Evolutionary conservation across 2,888 invertebrate genomes (phyloP).

Genomic region (Dryocosmus kuriphilus): DNA sequence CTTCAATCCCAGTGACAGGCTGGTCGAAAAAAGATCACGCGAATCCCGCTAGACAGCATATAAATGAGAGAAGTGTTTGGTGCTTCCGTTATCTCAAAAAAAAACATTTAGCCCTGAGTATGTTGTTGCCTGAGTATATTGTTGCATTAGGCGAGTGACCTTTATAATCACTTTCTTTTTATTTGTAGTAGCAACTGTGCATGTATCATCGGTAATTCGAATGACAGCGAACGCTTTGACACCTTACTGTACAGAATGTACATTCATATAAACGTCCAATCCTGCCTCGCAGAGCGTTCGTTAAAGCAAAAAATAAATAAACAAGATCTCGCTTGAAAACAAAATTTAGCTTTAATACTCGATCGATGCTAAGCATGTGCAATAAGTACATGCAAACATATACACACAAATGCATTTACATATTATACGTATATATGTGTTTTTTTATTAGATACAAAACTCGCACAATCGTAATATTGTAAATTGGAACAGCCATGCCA

Average conservation of each 20-base stretch:
- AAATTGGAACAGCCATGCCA: conserved; percentile 55
- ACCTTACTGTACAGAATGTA: neutral
- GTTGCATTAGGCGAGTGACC: too few species aligned
- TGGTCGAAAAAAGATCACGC: too few species aligned
- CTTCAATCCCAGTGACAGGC: too few species aligned
- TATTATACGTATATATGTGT: conserved; percentile 6
- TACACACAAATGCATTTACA: conserved; percentile 62
- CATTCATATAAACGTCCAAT: conserved; percentile 10
- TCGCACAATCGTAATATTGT: conserved; percentile 66
- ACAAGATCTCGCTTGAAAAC: conserved; percentile 58
- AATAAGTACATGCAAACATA: conserved; percentile 60
- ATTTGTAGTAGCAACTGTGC: conserved; percentile 11
- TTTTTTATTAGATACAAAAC: conserved; percentile 50
- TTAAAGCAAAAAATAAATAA: conserved; percentile 15
- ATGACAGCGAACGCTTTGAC: conserved; percentile 35
- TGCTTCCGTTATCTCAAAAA: too few species aligned
- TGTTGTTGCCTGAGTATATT: too few species aligned
- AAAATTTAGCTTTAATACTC: conserved; percentile 64
- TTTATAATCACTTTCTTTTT: neutral
- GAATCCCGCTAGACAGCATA: too few species aligned
- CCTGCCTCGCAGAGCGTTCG: conserved; percentile 7
- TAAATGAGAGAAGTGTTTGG: too few species aligned
- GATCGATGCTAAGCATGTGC: conserved; percentile 61
- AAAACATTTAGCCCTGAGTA: too few species aligned
- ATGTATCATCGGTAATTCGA: neutral